phyloP scores from a whole-genome alignment of 2,113 vertebrate genomes.

The Alces alces region DNA sequence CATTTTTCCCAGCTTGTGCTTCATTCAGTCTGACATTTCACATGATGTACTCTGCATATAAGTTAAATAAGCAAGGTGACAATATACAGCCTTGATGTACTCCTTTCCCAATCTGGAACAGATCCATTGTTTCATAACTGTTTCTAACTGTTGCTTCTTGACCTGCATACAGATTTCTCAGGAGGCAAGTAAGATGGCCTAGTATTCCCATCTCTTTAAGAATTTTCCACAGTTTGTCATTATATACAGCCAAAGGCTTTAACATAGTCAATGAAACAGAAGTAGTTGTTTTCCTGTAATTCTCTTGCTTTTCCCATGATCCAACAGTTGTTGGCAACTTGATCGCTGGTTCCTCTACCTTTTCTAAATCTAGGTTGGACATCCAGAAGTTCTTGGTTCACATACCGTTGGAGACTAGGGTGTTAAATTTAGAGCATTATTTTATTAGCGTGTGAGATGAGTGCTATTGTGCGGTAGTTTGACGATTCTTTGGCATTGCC shows the following conservation, averaged over 20 bases:
- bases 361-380: background rate
- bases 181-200: background rate
- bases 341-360: background rate
- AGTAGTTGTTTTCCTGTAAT: background rate
- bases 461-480: background rate
- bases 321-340: background rate
- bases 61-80: background rate
- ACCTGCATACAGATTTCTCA: background rate
- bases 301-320: background rate
- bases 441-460: accelerated
- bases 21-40: background rate
- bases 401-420: background rate
- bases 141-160: background rate
- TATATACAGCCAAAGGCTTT: background rate
- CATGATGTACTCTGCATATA: background rate
- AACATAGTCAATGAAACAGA: background rate
- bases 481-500: background rate
- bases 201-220: background rate
- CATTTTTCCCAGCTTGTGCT: background rate
- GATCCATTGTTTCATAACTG: background rate
- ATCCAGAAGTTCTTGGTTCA: accelerated
- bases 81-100: background rate
- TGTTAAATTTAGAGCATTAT: background rate
- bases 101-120: background rate
- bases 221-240: background rate